Evolutionary conservation across 2,113 vertebrate genomes (phyloP).

Genomic region (Sterrhoptilus dennistouni): DNA sequence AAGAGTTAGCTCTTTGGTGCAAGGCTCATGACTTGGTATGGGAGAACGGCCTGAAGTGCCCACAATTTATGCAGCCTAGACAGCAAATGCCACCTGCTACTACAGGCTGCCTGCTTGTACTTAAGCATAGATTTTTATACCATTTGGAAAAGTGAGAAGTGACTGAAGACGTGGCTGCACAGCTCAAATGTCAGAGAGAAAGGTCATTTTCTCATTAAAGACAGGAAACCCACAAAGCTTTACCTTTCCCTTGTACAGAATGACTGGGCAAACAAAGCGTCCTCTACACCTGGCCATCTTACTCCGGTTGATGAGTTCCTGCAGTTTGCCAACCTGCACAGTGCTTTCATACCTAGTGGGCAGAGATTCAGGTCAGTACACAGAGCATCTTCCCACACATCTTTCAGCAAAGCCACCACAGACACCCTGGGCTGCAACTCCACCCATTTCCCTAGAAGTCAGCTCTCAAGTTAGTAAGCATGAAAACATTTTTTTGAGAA

Average conservation of each 20-base stretch:
- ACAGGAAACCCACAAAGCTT: not conserved
- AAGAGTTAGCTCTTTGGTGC: not conserved
- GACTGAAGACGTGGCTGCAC: not conserved
- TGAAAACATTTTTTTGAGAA: not conserved
- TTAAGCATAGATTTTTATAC: not conserved
- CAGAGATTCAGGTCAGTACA: not conserved
- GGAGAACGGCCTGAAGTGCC: not conserved
- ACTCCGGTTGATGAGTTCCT: constrained; percentile 93
- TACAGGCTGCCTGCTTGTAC: not conserved
- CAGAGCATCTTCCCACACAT: not conserved
- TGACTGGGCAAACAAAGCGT: constrained; percentile 95
- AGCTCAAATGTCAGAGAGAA: not conserved
- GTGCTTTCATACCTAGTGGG: constrained; percentile 87
- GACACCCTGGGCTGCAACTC: not conserved
- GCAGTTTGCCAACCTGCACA: constrained; percentile 89
- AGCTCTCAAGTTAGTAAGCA: not conserved
- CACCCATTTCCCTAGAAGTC: not conserved
- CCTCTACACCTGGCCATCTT: constrained; percentile 95
- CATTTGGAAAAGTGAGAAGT: not conserved
- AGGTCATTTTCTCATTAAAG: not conserved
- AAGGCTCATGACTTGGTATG: not conserved
- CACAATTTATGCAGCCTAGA: not conserved
- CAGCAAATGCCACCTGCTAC: not conserved
- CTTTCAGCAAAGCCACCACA: not conserved
- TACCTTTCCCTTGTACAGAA: constrained; percentile 98